These are phyloP conservation scores for Saccostrea cuccullata DNA, from an alignment of 1,140 invertebrate species.

Conservation along the genomic window DNA sequence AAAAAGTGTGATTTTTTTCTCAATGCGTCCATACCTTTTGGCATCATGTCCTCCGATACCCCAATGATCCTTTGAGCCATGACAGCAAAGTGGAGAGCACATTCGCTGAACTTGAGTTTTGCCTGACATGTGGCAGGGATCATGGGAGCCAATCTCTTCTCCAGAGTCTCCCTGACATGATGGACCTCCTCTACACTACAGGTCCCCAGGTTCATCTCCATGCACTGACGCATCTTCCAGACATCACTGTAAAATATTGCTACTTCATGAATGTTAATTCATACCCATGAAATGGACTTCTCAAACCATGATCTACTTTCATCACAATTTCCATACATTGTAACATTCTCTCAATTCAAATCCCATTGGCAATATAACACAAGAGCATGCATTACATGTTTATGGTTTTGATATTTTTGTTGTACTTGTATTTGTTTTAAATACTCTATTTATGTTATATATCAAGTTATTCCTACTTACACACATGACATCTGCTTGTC, in stretches of 20 bases:
- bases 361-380: too few species aligned
- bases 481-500: not conserved
- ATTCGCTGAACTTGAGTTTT: slow-evolving; percentile 15
- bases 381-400: too few species aligned
- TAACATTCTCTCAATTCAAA: too few species aligned
- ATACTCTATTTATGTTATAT: too few species aligned
- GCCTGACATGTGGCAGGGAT: slow-evolving; percentile 5
- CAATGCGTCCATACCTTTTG: not conserved
- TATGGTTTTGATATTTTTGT: too few species aligned
- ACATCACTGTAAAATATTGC: slow-evolving; percentile 36
- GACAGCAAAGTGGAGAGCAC: slow-evolving; percentile 40
- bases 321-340: too few species aligned
- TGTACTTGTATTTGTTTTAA: too few species aligned
- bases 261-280: too few species aligned
- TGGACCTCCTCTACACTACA: slow-evolving; percentile 39
- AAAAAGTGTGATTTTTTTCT: not conserved
- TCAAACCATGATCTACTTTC: too few species aligned
- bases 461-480: not conserved
- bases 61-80: slow-evolving; percentile 44
- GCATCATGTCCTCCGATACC: slow-evolving; percentile 23
- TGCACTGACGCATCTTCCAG: slow-evolving; percentile 46
- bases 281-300: too few species aligned
- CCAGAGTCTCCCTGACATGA: slow-evolving; percentile 30
- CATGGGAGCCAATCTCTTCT: slow-evolving; percentile 9
- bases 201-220: slow-evolving; percentile 5